These are phyloP conservation scores for Taurulus bubalis DNA, from an alignment of 2,113 vertebrate species.

Conservation along the genomic window DNA sequence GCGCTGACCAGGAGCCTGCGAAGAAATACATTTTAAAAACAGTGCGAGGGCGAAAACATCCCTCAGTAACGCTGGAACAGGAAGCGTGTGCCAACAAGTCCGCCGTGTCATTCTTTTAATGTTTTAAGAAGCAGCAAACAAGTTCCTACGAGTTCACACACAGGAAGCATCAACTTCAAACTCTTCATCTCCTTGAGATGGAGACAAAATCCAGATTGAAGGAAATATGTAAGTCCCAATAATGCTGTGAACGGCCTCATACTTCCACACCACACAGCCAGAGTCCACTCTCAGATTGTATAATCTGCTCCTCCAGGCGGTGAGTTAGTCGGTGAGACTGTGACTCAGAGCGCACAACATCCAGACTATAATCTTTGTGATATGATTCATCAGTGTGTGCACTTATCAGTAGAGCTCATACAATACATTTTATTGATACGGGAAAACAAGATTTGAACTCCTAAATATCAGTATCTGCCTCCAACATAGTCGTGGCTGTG, in stretches of 20 bases:
- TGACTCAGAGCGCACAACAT: conserved; percentile 44
- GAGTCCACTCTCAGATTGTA: conserved; percentile 7
- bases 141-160: conserved; percentile 18
- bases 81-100: background rate
- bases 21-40: conserved; percentile 5
- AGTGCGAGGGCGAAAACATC: background rate
- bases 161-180: conserved; percentile 11
- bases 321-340: conserved; percentile 21
- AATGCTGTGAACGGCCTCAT: background rate
- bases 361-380: background rate
- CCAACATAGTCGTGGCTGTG: background rate
- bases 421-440: background rate
- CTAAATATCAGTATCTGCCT: background rate
- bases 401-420: background rate
- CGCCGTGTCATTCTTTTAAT: background rate
- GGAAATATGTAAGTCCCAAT: background rate
- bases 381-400: background rate
- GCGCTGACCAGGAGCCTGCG: conserved; percentile 91
- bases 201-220: background rate
- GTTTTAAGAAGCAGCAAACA: conserved; percentile 1
- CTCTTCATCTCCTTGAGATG: background rate
- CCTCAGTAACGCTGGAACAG: background rate
- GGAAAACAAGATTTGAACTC: background rate
- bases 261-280: background rate
- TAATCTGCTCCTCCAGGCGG: conserved; percentile 24